Base-by-base conservation (phyloP, 23 tunicate genomes). In the Styela clava region DNA sequence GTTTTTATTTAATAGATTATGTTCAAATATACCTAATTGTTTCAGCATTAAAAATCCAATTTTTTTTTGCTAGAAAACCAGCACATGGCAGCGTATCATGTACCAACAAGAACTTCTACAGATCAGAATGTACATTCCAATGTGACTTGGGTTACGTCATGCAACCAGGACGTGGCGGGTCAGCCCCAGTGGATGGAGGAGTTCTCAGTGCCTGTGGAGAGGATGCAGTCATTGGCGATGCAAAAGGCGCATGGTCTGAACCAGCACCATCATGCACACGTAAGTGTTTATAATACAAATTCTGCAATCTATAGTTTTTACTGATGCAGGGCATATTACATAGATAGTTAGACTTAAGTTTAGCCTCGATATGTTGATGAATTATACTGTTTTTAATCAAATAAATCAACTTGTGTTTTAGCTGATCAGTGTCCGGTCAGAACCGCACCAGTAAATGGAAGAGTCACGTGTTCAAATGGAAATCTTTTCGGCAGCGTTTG, bases 61-160 rank as follows among this genome's bases (percentile, higher is more conserved):
- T n/a, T n/a, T 5, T 72, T 32, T 31, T 24, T 72, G 25, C 0
- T 33, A 29, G 81, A 44, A 51, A 31, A 26, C 88, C 79, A 22
- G 52, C 69, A 1, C 73, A 92, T 77, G 97, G 97, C 31, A 33
- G 34, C 18, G 69, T 68, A 21, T 26, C 74, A 1, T 92, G 97
- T 68, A 79, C 82, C 73, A 79, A 92, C 32, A 28, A 65, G 36
- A 92, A 87, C 79, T 33, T 29, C 20, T 65, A 36, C 20, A 69
- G 63, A 19, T 92, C 97, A 34, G 78, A 52, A 27, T 92, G 97
- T 56, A 31, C 68, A 24, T 92, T 87, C 85, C 27, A 64, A 26
- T 92, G 97, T 62, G 52, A 87, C 61, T 73, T 26, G n/a, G 91
- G 97, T 33, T 92, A 79, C 83, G 69, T 67, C 16, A 51, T 76